Evolutionary conservation across 1,140 invertebrate species (phyloP).

Genomic region (Lineus longissimus): DNA sequence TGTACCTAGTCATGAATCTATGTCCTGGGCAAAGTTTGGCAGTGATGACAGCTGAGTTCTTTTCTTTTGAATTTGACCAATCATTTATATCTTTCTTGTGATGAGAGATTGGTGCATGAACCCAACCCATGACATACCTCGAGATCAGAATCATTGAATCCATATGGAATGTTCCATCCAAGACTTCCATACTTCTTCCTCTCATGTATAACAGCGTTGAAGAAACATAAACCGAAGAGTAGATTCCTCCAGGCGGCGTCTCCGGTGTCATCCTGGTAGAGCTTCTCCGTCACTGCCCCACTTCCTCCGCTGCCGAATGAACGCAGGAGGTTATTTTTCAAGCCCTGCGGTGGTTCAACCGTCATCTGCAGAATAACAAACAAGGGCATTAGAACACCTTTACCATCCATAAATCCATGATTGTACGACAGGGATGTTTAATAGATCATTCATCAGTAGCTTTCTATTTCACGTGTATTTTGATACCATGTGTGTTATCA

Average conservation of each 20-base stretch:
- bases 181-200: constrained; percentile 82
- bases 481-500: too few relatives aligned
- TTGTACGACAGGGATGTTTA: background rate
- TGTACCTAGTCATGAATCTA: too few relatives aligned
- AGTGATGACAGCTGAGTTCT: too few relatives aligned
- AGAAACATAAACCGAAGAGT: constrained; percentile 56
- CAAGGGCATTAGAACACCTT: too few relatives aligned
- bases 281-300: constrained; percentile 42
- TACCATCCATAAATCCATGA: background rate
- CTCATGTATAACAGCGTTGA: constrained; percentile 81
- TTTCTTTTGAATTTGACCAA: too few relatives aligned
- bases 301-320: constrained; percentile 42
- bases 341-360: constrained; percentile 85
- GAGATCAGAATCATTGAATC: constrained; percentile 79
- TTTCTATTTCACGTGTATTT: background rate
- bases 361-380: constrained; percentile 70
- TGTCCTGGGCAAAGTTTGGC: too few relatives aligned
- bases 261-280: constrained; percentile 35
- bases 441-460: background rate
- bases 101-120: too few relatives aligned
- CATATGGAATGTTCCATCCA: constrained; percentile 84
- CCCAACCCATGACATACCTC: constrained; percentile 34
- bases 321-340: constrained; percentile 58
- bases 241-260: constrained; percentile 38
- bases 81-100: too few relatives aligned